These are phyloP conservation scores for Sakesphorus luctuosus DNA, from an alignment of 2,113 vertebrate genomes.

Conservation along the genomic window DNA sequence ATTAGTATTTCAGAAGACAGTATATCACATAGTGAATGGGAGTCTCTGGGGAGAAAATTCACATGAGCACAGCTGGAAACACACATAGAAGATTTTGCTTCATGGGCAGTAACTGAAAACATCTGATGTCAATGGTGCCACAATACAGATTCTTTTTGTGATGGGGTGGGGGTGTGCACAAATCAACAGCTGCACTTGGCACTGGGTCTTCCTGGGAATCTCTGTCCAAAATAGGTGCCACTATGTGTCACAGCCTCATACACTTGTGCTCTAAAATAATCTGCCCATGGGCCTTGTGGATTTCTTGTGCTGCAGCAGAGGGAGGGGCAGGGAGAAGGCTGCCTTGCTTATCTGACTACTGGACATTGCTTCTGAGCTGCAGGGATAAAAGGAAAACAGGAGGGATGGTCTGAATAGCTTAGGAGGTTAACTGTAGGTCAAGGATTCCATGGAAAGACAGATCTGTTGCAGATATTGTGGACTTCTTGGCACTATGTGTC, in stretches of 20 bases:
- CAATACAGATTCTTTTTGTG: not conserved
- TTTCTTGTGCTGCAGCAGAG: not conserved
- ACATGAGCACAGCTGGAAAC: not conserved
- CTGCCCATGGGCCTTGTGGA: not conserved
- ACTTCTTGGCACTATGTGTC: not conserved
- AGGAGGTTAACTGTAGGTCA: not conserved
- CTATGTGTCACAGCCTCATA: not conserved
- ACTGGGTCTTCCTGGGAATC: not conserved
- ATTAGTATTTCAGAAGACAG: not conserved
- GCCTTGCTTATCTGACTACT: constrained; percentile 24
- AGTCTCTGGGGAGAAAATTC: not conserved
- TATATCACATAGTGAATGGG: not conserved
- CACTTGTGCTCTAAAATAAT: not conserved
- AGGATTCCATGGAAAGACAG: not conserved
- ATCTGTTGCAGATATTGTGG: not conserved
- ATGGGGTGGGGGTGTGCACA: not conserved
- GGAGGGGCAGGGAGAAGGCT: not conserved
- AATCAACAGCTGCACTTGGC: not conserved
- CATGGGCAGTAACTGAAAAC: not conserved
- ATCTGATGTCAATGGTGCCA: not conserved
- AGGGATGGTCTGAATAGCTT: not conserved
- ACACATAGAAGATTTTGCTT: not conserved
- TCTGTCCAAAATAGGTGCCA: not conserved
- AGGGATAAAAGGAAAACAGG: constrained; percentile 21
- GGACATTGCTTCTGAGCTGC: constrained; percentile 9